phyloP scores from a whole-genome alignment of 2,888 invertebrate species.

The Busseola fusca region DNA sequence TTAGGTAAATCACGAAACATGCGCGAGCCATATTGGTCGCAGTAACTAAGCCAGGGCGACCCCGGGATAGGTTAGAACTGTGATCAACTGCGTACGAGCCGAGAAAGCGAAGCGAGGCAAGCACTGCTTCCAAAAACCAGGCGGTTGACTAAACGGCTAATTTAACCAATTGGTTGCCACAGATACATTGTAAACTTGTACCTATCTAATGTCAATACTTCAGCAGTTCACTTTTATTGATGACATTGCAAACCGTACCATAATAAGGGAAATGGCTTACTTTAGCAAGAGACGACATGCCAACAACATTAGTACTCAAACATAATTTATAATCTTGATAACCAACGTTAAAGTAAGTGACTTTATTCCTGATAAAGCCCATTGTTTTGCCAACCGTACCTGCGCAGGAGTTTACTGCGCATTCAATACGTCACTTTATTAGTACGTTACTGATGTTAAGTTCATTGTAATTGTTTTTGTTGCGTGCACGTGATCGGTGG shows the following conservation, averaged over 20 bases:
- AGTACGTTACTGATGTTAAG: conserved; percentile 69
- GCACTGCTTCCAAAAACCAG: no score
- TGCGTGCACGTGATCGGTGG: conserved; percentile 49
- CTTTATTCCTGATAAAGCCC: conserved; percentile 56
- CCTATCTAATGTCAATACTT: background rate
- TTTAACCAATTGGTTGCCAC: no score
- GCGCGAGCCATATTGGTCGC: no score
- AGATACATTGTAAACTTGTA: background rate
- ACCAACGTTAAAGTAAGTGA: conserved; percentile 51
- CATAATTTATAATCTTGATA: conserved; percentile 60
- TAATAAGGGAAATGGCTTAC: conserved; percentile 50
- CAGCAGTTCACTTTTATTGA: background rate
- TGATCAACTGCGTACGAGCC: no score
- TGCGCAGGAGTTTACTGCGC: conserved; percentile 66
- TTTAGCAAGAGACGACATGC: conserved; percentile 46
- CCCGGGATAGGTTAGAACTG: no score
- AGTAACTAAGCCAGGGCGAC: no score
- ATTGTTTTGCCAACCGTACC: conserved; percentile 61
- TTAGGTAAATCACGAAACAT: no score
- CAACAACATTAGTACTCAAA: conserved; percentile 51
- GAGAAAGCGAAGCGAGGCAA: no score
- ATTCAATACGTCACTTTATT: conserved; percentile 70
- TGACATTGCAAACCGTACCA: conserved; percentile 38
- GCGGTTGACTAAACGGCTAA: no score
- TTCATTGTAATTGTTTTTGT: conserved; percentile 72